Evolutionary conservation across 2,888 invertebrate genomes (phyloP), one percentile per base, ranked within the genome.

Genomic region (Xanthorhoe spadicearia): DNA sequence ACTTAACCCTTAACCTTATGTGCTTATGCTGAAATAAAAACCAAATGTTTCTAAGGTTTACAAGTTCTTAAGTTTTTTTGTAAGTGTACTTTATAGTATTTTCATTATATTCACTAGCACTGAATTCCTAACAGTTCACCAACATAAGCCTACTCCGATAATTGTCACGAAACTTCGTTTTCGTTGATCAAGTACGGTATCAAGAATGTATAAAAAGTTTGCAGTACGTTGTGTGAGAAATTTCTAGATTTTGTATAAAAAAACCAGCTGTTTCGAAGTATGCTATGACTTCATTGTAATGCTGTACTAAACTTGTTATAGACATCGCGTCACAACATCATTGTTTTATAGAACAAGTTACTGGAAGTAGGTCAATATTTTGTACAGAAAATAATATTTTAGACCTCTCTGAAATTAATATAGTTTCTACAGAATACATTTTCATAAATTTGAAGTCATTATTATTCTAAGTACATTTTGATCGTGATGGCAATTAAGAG

Each of bases 221-320:
- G 23, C 23, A 23, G 23, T 23, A 23, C 23, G 23, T 23, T 23
- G 1, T 23, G 23, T 1, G 1, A 23, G 23, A 23, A 23, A 23
- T 23, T 23, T 3, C 23, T 35, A 35, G 35, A 35, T 35, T 10
- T 53, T 15, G 32, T 28, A 32, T 32, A 10, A 35, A 17, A n/a
- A 15, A 15, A 32, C 43, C 18, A 59, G 43, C 65, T 65, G 46
- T 35, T 60, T 23, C 0, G 17, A 56, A 46, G 13, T 13, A n/a
- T 50, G 18, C 35, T 65, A 35, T 57, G 48, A 9, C 48, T 53
- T 35, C 17, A 52, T 61, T 61, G 52, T 61, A 13, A 61, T 62
- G 38, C 55, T 56, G 60, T 32, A 56, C 51, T 13, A 13, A 43
- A 43, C 38, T 56, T 48, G 60, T 52, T 56, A 60, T 17, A 65